Evolutionary conservation across 2,113 vertebrate genomes (phyloP), one percentile per base, ranked within the genome.

Genomic region (Candoia aspera): DNA sequence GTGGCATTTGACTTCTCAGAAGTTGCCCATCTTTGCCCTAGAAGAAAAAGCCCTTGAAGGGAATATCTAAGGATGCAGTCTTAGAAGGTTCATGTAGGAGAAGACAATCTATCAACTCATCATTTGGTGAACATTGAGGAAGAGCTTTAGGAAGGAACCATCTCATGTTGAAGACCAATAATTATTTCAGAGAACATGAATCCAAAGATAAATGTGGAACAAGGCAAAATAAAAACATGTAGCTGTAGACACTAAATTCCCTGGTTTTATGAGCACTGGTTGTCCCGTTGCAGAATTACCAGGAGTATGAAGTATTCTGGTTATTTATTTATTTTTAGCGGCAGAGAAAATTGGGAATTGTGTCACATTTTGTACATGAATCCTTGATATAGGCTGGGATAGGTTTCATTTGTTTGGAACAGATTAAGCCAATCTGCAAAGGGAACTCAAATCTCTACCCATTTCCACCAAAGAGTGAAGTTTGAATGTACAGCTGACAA

Each of bases 401-500:
- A 92, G 95, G 92, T 95, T 88, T 60, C 87, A 93, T 97, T 97
- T 95, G 93, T 96, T 96, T 93, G 86, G 95, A 96, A 96, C 90
- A 95, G 93, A 96, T 95, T 95, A 97, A 93, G 91, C 92, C 94
- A 96, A 95, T 96, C 94, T 42, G 49, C 1, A 87, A 92, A 94
- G 90, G 93, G 95, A 91, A 96, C 55, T 9, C 73, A 79, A 88
- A 90, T 60, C 94, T 96, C 95, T 94, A 92, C 91, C 91, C 88
- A 92, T 95, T 93, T 96, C 96, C 96, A 94, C 92, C 96, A 89
- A 97, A 90, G 95, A 96, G 92, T 94, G 94, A 97, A 97, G 96
- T 97, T 95, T 96, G 94, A 96, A 95, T 96, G 96, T 97, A 95
- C 93, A 96, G 95, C 93, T 96, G 95, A 94, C 93, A 97, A 96